These are phyloP conservation scores for Molossus molossus DNA, from an alignment of 2,797 vertebrate genomes.

Conservation along the genomic window DNA sequence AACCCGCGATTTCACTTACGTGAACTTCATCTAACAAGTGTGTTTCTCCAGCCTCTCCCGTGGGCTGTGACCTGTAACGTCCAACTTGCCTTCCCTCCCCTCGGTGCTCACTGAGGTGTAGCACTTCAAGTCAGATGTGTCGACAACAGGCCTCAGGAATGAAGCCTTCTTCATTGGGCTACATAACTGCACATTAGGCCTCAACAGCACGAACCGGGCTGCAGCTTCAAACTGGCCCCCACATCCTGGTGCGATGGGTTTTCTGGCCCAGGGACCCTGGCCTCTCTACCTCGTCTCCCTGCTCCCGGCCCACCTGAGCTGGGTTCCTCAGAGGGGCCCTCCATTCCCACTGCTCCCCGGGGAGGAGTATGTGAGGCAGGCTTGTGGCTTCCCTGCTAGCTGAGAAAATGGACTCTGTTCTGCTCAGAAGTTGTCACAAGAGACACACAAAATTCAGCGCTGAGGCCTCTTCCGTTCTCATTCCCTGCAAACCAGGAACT, in stretches of 20 bases:
- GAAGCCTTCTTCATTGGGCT: background rate
- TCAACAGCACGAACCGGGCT: background rate
- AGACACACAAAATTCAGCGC: background rate
- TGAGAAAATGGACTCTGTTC: background rate
- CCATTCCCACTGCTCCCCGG: background rate
- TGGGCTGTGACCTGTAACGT: background rate
- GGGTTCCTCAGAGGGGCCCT: background rate
- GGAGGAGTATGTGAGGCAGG: background rate
- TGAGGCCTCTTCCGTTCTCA: background rate
- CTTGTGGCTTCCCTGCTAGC: background rate
- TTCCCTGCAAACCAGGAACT: background rate
- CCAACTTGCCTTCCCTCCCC: background rate
- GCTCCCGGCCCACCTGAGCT: background rate
- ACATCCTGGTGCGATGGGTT: background rate
- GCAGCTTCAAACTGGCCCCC: background rate
- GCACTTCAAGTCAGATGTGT: background rate
- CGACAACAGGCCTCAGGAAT: background rate
- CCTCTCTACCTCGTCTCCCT: background rate
- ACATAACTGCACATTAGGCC: background rate
- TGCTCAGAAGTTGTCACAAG: background rate
- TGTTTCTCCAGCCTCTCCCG: background rate
- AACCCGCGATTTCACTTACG: background rate
- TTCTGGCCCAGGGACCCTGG: background rate
- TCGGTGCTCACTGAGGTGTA: background rate
- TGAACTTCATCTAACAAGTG: background rate